Base-by-base conservation (phyloP, 2,888 invertebrate species). In the Agrotis puta region DNA sequence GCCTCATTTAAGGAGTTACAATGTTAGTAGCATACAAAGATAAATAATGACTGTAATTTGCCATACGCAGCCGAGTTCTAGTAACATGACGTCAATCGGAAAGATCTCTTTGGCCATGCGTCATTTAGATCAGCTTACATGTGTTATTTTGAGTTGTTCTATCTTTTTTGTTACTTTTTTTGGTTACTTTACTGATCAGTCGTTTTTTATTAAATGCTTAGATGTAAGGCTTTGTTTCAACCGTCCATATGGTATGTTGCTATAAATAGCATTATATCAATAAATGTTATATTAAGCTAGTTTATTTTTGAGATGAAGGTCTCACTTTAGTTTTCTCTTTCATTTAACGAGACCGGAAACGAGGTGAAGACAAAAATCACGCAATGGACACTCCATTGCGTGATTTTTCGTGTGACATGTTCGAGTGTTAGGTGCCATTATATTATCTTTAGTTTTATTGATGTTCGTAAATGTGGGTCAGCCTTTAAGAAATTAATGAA, bases 71-170 rank as follows among this genome's bases (percentile, higher is more conserved):
- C 7, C 1, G 20, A 64, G 14, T 53, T 77, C 48, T 50, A 53
- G 43, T 67, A 43, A 54, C 48, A 79, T 82, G 79, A 79, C 79
- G 79, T 79, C 79, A 82, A 72, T 51, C 67, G 54, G 64, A 82
- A 78, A 47, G 57, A 62, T 65, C 39, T 51, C 43, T 57, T 64
- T 39, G 3, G 27, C 7, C 57, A 43, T 65, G 54, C 79, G 74
- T 82, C 64, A 58, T 53, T 27, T 57, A 43, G 50, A 70, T 53
- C 53, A 43, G 24, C 18, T 61, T 27, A 22, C 7, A 48, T 53
- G 18, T 18, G 50, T 62, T 70, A 27, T 47, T 47, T 65, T 16
- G 20, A 18, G 33, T 33, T 51, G 6, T n/a, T 33, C 33, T 14
- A 14, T 24, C 11, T 43, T 63, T 63, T 74, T 22, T 27, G 5